Conservation (phyloP, 2,113 vertebrate genomes). For the Castor canadensis region DNA sequence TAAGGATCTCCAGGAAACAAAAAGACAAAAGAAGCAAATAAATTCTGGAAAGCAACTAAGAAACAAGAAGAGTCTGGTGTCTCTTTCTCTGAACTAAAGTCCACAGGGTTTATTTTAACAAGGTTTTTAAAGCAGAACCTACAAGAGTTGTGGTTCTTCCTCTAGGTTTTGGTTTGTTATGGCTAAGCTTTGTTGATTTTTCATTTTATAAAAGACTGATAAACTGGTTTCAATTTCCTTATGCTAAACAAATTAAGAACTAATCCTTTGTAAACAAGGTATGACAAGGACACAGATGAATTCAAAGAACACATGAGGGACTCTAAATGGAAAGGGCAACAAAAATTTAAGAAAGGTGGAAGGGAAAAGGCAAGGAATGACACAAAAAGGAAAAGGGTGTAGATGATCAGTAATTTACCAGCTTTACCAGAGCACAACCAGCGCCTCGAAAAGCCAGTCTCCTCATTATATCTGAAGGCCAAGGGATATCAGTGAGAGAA, state of each 20-base stretch:
- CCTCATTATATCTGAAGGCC: constrained; percentile 86
- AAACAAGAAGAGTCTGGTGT: background rate
- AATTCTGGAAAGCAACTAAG: background rate
- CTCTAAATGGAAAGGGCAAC: constrained; percentile 51
- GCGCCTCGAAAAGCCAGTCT: constrained; percentile 90
- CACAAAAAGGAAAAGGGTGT: constrained; percentile 71
- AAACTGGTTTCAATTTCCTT: background rate
- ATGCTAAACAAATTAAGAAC: constrained; percentile 28
- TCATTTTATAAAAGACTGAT: constrained; percentile 58
- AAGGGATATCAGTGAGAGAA: constrained; percentile 84
- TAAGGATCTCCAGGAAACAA: background rate
- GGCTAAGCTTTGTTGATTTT: background rate
- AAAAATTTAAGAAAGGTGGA: constrained; percentile 65
- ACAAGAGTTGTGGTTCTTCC: background rate
- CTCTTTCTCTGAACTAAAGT: constrained; percentile 14
- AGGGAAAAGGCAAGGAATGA: constrained; percentile 64
- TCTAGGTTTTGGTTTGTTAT: background rate
- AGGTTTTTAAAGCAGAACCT: constrained; percentile 39
- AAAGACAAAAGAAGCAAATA: background rate
- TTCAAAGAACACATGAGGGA: constrained; percentile 50
- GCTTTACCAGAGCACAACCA: constrained; percentile 92
- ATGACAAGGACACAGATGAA: constrained; percentile 60
- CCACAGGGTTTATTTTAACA: constrained; percentile 21
- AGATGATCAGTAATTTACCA: constrained; percentile 87
- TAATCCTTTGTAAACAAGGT: constrained; percentile 43